These are phyloP conservation scores for Nomada ferruginata DNA, from an alignment of 2,888 invertebrate genomes.

Conservation along the genomic window DNA sequence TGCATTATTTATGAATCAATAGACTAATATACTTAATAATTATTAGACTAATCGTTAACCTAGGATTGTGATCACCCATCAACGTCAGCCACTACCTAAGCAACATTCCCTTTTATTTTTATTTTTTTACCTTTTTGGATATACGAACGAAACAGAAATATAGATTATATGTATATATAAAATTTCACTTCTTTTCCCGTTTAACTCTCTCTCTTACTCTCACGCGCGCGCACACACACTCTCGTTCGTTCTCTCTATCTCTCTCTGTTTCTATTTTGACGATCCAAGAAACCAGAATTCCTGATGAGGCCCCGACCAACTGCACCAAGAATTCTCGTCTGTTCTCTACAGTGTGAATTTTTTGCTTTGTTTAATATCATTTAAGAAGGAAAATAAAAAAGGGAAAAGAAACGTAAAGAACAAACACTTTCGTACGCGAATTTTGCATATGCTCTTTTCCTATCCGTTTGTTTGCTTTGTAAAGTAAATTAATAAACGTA, in stretches of 20 bases:
- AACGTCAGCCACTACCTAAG: slow-evolving; percentile 83
- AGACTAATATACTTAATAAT: slow-evolving; percentile 84
- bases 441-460: slow-evolving; percentile 64
- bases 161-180: slow-evolving; percentile 67
- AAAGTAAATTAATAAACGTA: slow-evolving; percentile 83
- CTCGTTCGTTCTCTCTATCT: neutral
- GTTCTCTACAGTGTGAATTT: neutral
- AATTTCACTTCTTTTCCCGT: slow-evolving; percentile 30
- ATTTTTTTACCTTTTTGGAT: slow-evolving; percentile 60
- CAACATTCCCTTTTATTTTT: slow-evolving; percentile 73
- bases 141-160: slow-evolving; percentile 73
- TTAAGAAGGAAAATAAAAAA: slow-evolving; percentile 9
- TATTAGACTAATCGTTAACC: slow-evolving; percentile 84
- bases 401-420: slow-evolving; percentile 23
- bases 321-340: slow-evolving; percentile 78
- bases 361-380: slow-evolving; percentile 13
- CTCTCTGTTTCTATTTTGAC: neutral
- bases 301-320: slow-evolving; percentile 73
- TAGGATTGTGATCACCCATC: slow-evolving; percentile 84
- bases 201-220: neutral
- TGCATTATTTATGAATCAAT: slow-evolving; percentile 84
- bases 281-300: slow-evolving; percentile 46
- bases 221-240: too few relatives aligned
- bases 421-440: slow-evolving; percentile 65
- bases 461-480: slow-evolving; percentile 32